A percentile compares a stretch with the other conserved stretches of the same genome.
phyloP scores from a whole-genome alignment of 2,113 vertebrate genomes.

The Empidonax alnorum region DNA sequence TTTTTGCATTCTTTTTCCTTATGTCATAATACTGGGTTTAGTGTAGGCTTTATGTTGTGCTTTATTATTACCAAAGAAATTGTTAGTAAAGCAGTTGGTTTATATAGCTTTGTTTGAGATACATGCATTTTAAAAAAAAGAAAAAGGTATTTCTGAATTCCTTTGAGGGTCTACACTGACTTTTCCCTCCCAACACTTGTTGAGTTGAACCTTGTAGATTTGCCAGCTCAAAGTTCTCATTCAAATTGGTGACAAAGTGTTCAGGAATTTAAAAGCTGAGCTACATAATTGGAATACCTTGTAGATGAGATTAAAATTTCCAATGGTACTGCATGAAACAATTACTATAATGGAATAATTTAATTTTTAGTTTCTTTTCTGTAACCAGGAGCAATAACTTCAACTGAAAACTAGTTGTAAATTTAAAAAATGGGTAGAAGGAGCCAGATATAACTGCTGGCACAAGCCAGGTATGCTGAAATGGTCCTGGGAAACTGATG shows the following conservation, averaged over 20 bases:
- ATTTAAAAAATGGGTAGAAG: background rate
- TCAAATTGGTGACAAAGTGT: background rate
- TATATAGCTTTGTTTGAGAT: background rate
- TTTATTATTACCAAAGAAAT: background rate
- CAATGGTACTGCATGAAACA: background rate
- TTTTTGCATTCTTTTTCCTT: background rate
- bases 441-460: background rate
- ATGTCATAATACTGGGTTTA: background rate
- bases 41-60: background rate
- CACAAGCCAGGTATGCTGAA: background rate
- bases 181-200: background rate
- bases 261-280: background rate
- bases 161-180: background rate
- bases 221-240: background rate
- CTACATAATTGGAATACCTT: background rate
- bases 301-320: background rate
- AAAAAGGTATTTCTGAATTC: background rate
- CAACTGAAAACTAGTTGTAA: background rate
- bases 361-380: background rate
- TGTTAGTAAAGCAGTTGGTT: background rate
- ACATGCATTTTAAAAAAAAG: background rate
- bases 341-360: background rate
- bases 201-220: background rate
- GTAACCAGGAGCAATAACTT: background rate
- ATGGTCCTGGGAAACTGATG: background rate